These are phyloP conservation scores for Sarcophilus harrisii DNA, from an alignment of 2,797 vertebrate genomes.

Conservation along the genomic window DNA sequence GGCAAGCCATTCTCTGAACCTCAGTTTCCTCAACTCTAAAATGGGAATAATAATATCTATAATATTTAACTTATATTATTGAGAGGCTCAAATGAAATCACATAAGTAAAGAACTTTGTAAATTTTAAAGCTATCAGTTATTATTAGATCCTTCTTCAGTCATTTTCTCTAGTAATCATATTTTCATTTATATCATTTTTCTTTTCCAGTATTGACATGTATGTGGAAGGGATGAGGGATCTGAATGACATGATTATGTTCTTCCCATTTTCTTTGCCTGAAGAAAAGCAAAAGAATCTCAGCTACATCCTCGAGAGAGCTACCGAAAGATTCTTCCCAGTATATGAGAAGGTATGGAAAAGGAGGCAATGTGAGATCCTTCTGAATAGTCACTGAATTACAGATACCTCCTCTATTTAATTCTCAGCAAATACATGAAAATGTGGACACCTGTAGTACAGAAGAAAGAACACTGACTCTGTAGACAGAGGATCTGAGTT, in stretches of 20 bases:
- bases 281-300: slow-evolving; percentile 81
- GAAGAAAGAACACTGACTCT: neutral
- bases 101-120: neutral
- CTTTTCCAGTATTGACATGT: slow-evolving; percentile 92
- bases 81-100: neutral
- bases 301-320: slow-evolving; percentile 86
- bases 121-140: neutral
- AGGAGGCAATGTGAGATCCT: neutral
- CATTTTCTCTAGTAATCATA: neutral
- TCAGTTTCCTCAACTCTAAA: neutral
- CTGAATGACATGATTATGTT: slow-evolving; percentile 88
- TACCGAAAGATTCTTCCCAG: slow-evolving; percentile 88
- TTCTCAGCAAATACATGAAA: neutral
- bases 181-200: neutral
- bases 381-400: neutral
- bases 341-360: slow-evolving; percentile 90
- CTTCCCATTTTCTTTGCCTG: slow-evolving; percentile 80
- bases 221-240: slow-evolving; percentile 89
- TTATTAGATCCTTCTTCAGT: neutral
- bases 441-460: neutral
- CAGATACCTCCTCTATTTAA: neutral
- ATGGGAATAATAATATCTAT: neutral
- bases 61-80: neutral
- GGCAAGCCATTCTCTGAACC: neutral
- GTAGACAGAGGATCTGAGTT: neutral